Conservation (phyloP, 2,113 vertebrate genomes). For the Dunckerocampus dactyliophorus region DNA sequence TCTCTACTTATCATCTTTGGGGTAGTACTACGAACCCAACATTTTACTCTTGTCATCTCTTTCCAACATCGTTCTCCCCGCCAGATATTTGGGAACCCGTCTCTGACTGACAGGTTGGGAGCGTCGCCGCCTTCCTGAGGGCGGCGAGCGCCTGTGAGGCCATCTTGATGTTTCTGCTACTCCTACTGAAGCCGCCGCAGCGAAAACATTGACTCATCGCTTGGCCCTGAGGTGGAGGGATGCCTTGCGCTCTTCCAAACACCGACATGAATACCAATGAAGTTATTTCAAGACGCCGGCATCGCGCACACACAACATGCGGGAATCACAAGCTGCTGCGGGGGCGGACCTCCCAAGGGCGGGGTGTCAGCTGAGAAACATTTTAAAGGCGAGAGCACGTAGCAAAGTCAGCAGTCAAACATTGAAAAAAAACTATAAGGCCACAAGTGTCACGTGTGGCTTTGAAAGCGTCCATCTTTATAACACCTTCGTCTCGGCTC, state of each 20-base stretch:
- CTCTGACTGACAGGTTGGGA: slow-evolving; percentile 45
- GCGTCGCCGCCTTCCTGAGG: slow-evolving; percentile 34
- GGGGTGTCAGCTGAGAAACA: slow-evolving; percentile 49
- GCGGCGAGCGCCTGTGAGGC: slow-evolving; percentile 47
- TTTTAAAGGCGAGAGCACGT: slow-evolving; percentile 14
- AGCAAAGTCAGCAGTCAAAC: too few relatives aligned
- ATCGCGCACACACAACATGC: slow-evolving; percentile 32
- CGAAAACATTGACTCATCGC: slow-evolving; percentile 58
- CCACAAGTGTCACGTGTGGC: too few relatives aligned
- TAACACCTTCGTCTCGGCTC: too few relatives aligned
- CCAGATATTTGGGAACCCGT: slow-evolving; percentile 16
- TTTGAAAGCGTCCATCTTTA: too few relatives aligned
- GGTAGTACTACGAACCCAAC: too few relatives aligned
- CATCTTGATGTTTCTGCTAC: slow-evolving; percentile 39
- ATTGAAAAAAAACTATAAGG: too few relatives aligned
- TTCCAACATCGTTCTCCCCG: background rate
- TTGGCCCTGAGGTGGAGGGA: slow-evolving; percentile 55
- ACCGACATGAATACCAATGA: slow-evolving; percentile 68
- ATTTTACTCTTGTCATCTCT: slow-evolving; percentile 5
- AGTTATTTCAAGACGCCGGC: slow-evolving; percentile 63
- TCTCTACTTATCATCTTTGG: too few relatives aligned
- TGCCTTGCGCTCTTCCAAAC: slow-evolving; percentile 54
- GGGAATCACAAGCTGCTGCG: slow-evolving; percentile 53
- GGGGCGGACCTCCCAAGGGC: slow-evolving; percentile 38
- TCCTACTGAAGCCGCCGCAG: slow-evolving; percentile 49